Evolutionary conservation across 2,797 vertebrate species (phyloP).

Genomic region (Esox masquinongy): DNA sequence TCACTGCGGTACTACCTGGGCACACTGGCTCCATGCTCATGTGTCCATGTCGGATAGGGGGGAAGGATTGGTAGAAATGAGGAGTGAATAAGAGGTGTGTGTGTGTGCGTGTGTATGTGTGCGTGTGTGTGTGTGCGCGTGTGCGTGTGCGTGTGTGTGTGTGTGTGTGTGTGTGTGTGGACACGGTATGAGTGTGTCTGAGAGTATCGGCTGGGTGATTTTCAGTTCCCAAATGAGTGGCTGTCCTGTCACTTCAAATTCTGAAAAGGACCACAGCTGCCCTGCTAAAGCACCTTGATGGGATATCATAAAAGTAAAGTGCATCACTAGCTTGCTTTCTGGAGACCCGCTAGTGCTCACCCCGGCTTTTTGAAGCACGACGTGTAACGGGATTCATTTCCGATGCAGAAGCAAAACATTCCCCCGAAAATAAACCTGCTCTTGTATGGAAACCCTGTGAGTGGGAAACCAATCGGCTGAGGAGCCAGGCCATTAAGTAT

Average conservation of each 20-base stretch:
- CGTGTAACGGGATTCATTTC: background rate
- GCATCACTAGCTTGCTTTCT: background rate
- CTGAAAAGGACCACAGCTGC: background rate
- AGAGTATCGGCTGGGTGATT: constrained; percentile 8
- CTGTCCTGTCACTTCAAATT: background rate
- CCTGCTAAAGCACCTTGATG: background rate
- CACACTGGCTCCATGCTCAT: constrained; percentile 23
- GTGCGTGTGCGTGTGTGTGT: no score
- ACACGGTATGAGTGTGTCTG: constrained; percentile 5
- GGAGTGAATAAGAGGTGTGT: constrained; percentile 19
- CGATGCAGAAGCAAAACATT: background rate
- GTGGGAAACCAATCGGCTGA: constrained; percentile 37
- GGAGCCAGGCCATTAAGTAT: constrained; percentile 32
- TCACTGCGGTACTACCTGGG: constrained; percentile 23
- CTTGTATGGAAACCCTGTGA: constrained; percentile 12
- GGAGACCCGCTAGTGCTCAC: background rate
- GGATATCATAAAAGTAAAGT: background rate
- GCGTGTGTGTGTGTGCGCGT: constrained; percentile 12
- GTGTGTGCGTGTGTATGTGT: constrained; percentile 11
- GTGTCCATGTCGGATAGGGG: constrained; percentile 12
- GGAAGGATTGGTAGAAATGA: background rate
- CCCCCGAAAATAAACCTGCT: constrained; percentile 5
- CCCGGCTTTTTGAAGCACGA: background rate
- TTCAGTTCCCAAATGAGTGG: background rate
- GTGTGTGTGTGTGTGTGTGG: constrained; percentile 33